phyloP scores from a whole-genome alignment of 53 echinoderm and acorn worm species.

The Echinarachnius parma region DNA sequence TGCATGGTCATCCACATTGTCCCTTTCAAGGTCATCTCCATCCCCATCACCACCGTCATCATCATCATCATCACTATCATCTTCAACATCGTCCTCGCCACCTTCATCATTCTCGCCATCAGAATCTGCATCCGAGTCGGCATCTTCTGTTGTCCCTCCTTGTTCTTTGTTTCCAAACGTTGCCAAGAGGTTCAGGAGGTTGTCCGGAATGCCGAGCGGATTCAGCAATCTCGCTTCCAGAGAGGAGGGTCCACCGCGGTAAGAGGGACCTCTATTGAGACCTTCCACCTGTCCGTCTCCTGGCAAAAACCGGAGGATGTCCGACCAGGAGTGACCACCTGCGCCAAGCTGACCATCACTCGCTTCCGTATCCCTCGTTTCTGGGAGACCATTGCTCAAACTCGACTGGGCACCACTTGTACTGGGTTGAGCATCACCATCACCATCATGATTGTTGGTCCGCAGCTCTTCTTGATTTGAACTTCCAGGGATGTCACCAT shows the following conservation, averaged over 20 bases:
- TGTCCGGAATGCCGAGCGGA: constrained; percentile 13
- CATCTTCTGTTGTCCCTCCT: not conserved
- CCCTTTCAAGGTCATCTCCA: not conserved
- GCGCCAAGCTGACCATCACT: not conserved
- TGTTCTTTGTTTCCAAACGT: not conserved
- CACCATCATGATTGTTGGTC: not conserved
- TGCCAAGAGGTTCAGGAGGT: constrained; percentile 7
- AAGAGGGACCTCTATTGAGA: not conserved
- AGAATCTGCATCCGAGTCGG: not conserved
- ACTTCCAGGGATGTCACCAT: not conserved
- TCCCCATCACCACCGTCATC: not conserved
- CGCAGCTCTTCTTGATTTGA: not conserved
- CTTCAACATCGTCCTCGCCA: constrained; percentile 1
- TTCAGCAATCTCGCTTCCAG: constrained; percentile 18
- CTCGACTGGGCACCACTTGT: not conserved
- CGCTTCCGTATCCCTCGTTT: not conserved
- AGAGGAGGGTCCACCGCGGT: not conserved
- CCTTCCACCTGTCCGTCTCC: not conserved
- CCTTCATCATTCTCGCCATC: not conserved
- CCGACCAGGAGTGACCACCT: too few species aligned
- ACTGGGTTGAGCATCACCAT: not conserved
- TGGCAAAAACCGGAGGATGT: not conserved
- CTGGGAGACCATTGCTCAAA: not conserved
- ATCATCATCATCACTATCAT: not conserved
- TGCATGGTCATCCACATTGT: not conserved